Evolutionary conservation across 2,113 vertebrate species (phyloP), one percentile per base, ranked within the genome.

Genomic region (Phyllopteryx taeniolatus): DNA sequence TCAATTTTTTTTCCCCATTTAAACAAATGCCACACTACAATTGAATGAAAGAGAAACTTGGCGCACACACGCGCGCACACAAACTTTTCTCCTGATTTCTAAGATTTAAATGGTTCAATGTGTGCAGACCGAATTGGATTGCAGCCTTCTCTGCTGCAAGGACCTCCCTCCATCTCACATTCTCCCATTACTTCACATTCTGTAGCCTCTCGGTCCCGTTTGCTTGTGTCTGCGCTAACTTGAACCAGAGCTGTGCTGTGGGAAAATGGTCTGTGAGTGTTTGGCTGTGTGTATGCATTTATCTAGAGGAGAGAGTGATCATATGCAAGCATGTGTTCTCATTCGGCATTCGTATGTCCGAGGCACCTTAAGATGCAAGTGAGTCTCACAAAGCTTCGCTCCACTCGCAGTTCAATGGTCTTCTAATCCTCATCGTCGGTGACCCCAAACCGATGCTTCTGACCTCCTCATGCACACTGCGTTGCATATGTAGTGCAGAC

Each of bases 381-480:
- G 78, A 74, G 78, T 84, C 87, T 89, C 84, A 83, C 83, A 71
- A 81, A 84, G 87, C 86, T 86, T 84, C 78, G 22, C 81, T 77
- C 75, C 67, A 15, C 66, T 79, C 20, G 61, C 83, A 79, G 81
- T 75, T 84, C 87, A 86, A 87, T 81, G 86, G 82, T 83, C 81
- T 81, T 91, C 88, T 89, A 90, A 91, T 91, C 87, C 88, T 89
- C 83, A 86, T 88, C 87, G 88, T 79, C 85, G 80, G 73, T 88
- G 88, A 89, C 87, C 90, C 86, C 56, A 71, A 84, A 86, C 83
- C 82, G 73, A 75, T 75, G 77, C 77, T 77, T 74, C 72, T 67
- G 78, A 88, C 80, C 83, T 75, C 76, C 72, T 73, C 74, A 71
- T 49, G 66, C 72, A 42, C 79, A 20, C 64, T n/a, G 19, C 35